phyloP scores from a whole-genome alignment of 2,797 vertebrate genomes.

The Microctenopoma stevenorrisi region DNA sequence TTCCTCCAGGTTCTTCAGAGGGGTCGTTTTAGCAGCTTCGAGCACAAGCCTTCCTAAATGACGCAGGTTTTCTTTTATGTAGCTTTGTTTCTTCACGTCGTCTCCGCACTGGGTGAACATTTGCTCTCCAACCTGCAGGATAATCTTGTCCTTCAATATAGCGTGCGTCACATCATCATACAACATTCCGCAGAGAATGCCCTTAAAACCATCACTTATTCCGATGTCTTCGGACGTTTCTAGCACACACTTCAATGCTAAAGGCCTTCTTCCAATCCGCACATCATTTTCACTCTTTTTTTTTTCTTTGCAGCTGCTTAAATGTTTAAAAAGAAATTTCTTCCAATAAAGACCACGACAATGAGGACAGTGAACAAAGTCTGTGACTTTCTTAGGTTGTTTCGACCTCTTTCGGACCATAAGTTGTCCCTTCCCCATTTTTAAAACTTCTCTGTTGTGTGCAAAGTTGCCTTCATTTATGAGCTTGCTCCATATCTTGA shows the following conservation, averaged over 20 bases:
- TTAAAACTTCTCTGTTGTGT: constrained; percentile 68
- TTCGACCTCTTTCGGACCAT: constrained; percentile 36
- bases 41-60: constrained; percentile 66
- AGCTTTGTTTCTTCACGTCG: constrained; percentile 27
- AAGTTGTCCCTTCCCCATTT: constrained; percentile 59
- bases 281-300: neutral
- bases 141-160: constrained; percentile 51
- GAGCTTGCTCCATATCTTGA: constrained; percentile 59
- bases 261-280: neutral
- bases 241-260: constrained; percentile 45
- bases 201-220: constrained; percentile 44
- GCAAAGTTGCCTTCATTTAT: constrained; percentile 72
- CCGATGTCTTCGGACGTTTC: constrained; percentile 31
- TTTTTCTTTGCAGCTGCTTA: constrained; percentile 54
- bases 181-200: constrained; percentile 55
- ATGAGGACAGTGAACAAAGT: constrained; percentile 69
- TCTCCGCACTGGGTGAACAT: constrained; percentile 28
- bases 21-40: constrained; percentile 57
- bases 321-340: constrained; percentile 31
- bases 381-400: constrained; percentile 9
- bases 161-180: constrained; percentile 62
- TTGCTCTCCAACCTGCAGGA: constrained; percentile 67
- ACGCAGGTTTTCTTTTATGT: constrained; percentile 67
- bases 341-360: constrained; percentile 57
- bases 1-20: constrained; percentile 63